A percentile compares a stretch with the other conserved stretches of the same genome.
phyloP scores from a whole-genome alignment of 2,113 vertebrate species.

The Myotis brandtii region DNA sequence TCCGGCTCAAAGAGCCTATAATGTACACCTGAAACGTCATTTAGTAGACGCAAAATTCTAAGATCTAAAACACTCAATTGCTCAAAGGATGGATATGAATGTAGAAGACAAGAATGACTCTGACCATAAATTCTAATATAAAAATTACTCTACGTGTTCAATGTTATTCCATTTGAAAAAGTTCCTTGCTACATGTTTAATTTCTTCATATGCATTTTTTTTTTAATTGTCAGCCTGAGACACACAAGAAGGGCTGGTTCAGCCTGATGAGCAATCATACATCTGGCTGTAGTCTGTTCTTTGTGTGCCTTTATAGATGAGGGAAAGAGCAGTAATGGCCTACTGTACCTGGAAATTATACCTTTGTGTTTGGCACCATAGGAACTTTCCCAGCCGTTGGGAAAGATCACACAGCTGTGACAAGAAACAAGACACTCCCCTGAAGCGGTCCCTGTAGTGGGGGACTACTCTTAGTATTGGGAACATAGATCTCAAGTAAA shows the following conservation, averaged over 20 bases:
- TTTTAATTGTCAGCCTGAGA: neutral
- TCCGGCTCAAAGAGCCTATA: neutral
- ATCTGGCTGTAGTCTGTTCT: neutral
- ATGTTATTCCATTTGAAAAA: neutral
- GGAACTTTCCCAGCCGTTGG: neutral
- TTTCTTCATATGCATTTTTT: neutral
- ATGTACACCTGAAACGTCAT: neutral
- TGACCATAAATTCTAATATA: neutral
- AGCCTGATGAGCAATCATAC: neutral
- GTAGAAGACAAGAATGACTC: neutral
- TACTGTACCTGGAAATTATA: neutral
- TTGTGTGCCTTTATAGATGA: neutral
- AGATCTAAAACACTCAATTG: neutral
- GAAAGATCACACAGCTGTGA: neutral
- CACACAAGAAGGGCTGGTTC: neutral
- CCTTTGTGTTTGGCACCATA: neutral
- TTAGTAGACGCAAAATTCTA: neutral
- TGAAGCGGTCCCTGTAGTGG: neutral
- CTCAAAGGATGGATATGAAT: neutral
- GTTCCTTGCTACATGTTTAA: neutral
- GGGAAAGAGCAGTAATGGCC: neutral
- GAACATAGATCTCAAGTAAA: neutral
- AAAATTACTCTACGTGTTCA: neutral
- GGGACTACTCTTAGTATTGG: neutral
- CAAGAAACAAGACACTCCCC: neutral